Percentiles rank a stretch among this genome's conserved stretches.
Evolutionary conservation across 1,140 invertebrate species (phyloP).

Genomic region (Berghia stephanieae): DNA sequence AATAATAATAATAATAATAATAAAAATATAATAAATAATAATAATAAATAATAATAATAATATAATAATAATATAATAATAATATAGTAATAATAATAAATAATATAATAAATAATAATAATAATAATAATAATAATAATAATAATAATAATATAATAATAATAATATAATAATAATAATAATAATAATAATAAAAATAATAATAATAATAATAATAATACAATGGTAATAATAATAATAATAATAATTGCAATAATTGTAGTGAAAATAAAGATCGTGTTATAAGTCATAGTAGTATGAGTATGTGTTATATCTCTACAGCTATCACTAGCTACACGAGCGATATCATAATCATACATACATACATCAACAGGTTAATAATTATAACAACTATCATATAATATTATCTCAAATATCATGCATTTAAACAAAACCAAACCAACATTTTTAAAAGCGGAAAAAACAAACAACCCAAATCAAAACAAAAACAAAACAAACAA

Average conservation of each 20-base stretch:
- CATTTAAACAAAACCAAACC: too few relatives aligned
- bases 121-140: not conserved
- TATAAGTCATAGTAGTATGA: too few relatives aligned
- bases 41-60: not conserved
- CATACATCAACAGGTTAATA: not conserved
- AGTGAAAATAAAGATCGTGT: too few relatives aligned
- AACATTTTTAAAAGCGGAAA: too few relatives aligned
- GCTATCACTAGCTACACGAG: too few relatives aligned
- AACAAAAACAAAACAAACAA: too few relatives aligned
- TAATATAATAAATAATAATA: not conserved
- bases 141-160: not conserved
- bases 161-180: not conserved
- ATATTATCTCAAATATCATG: not conserved
- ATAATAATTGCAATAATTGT: not conserved
- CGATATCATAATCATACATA: conserved; percentile 1
- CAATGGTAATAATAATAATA: not conserved
- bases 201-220: not conserved
- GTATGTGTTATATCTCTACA: too few relatives aligned
- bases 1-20: not conserved
- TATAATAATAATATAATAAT: not conserved
- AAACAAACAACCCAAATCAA: too few relatives aligned
- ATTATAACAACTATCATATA: not conserved
- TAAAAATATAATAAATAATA: not conserved
- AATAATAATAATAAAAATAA: not conserved
- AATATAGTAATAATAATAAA: not conserved